Base-by-base conservation (phyloP, 2,888 invertebrate genomes). In the Amphipoea oculea region DNA sequence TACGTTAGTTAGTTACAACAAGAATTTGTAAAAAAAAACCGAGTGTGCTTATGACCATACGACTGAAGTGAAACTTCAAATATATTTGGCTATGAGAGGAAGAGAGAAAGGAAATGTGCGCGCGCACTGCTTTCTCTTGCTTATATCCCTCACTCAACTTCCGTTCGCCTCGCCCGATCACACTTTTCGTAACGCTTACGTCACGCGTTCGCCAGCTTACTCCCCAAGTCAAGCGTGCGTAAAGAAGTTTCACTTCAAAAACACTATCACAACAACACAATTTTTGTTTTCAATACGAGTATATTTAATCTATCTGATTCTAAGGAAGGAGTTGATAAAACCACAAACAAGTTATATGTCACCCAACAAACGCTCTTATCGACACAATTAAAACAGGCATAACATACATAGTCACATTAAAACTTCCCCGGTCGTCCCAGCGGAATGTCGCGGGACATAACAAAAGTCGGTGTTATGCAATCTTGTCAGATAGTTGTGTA, bases 381-480 rank as follows among this genome's bases (percentile, higher is more conserved):
- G 65, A 68, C 29, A 57, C 81, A 73, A 81, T 80, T 80, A 81
- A 81, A 72, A 72, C 79, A 57, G n/a, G 11, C 20, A 45, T 5
- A 54, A n/a, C n/a, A 36, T 5, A 45, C 23, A 36, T 20, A 51
- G 79, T 54, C 3, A 69, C n/a, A 57, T 68, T 42, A 42, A 78
- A 84, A 81, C 70, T 62, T 71, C 20, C 17, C 17, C 51, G 17
- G 29, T n/a, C 48, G 20, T 69, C 63, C 42, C 79, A 36, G 36
- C 4, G 42, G 29, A 23, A 69, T 65, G 72, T 69, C 69, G 12
- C 51, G n/a, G 67, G 20, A 51, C 72, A 68, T n/a, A 71, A 79
- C 85, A 48, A 51, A 68, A 79, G 62, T 85, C 36, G 14, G 69
- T 29, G 79, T 69, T 82, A 73, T 68, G 63, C 48, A 72, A 85